Conservation (phyloP, 2,888 invertebrate species). For the Napeogenes sylphis region DNA sequence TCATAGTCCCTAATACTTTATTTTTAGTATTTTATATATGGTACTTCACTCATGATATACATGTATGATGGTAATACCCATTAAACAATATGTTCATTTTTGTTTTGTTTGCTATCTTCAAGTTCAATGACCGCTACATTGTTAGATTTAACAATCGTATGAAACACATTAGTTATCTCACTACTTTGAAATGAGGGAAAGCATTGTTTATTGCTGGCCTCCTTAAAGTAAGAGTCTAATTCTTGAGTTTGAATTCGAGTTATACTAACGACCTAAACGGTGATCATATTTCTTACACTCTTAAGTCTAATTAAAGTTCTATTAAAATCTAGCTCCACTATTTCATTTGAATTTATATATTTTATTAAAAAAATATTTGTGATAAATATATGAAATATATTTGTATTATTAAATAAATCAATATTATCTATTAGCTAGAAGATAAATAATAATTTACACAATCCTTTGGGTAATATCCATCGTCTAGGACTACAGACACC, state of each 20-base stretch:
- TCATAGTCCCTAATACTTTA: no score
- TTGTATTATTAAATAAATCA: no score
- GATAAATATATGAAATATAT: not conserved
- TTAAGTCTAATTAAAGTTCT: not conserved
- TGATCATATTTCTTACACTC: not conserved
- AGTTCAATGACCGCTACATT: slow-evolving; percentile 31
- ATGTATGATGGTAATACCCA: no score
- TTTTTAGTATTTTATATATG: no score
- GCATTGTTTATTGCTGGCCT: slow-evolving; percentile 31
- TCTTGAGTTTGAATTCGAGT: not conserved
- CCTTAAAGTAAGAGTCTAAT: slow-evolving; percentile 13
- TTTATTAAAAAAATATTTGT: no score
- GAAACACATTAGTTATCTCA: slow-evolving; percentile 31
- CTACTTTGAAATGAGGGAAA: slow-evolving; percentile 27
- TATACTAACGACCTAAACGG: slow-evolving; percentile 1
- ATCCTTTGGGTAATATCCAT: slow-evolving; percentile 18
- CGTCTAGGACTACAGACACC: slow-evolving; percentile 15
- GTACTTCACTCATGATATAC: no score
- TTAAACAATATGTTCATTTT: no score
- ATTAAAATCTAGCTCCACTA: no score
- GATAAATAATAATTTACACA: slow-evolving; percentile 4
- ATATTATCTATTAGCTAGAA: no score
- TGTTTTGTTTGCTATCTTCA: not conserved
- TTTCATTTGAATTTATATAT: no score
- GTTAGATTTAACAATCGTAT: slow-evolving; percentile 29